Evolutionary conservation across 2,113 vertebrate species (phyloP).

Genomic region (Sebastes schlegelii): DNA sequence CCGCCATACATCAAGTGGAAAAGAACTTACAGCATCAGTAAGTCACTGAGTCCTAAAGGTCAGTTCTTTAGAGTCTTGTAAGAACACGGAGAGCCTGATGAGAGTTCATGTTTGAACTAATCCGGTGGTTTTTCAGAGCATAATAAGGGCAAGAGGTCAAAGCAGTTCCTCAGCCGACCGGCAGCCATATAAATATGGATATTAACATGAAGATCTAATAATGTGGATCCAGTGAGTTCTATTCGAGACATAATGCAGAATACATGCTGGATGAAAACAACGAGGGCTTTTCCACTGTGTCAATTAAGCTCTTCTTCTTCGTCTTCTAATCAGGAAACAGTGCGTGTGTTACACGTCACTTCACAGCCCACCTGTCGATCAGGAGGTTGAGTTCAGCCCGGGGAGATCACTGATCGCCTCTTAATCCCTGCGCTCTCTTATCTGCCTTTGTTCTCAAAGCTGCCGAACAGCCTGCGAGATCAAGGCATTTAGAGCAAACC

Average conservation of each 20-base stretch:
- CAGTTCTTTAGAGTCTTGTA: background rate
- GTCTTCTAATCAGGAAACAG: slow-evolving; percentile 11
- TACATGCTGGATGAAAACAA: background rate
- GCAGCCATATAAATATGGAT: slow-evolving; percentile 18
- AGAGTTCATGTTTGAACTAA: slow-evolving; percentile 12
- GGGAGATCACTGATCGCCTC: slow-evolving; percentile 42
- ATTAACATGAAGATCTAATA: background rate
- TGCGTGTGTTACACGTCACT: slow-evolving; percentile 3
- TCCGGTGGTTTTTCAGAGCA: background rate
- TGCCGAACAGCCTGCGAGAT: slow-evolving; percentile 53
- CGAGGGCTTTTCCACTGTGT: background rate
- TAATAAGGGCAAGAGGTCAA: slow-evolving; percentile 18
- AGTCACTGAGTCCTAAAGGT: slow-evolving; percentile 1
- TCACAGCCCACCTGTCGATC: slow-evolving; percentile 46
- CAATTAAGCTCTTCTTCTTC: background rate
- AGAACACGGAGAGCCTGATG: slow-evolving; percentile 9
- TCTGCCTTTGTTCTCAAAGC: slow-evolving; percentile 57
- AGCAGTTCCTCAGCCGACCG: background rate
- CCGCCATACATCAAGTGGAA: too few relatives aligned
- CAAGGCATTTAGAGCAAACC: slow-evolving; percentile 45
- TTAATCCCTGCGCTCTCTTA: slow-evolving; percentile 56
- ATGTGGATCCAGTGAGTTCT: background rate
- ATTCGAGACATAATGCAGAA: background rate
- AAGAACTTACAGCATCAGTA: background rate
- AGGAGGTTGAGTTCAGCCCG: slow-evolving; percentile 33